Evolutionary conservation across 1,140 invertebrate species (phyloP).

Genomic region (Caenorhabditis briggsae): DNA sequence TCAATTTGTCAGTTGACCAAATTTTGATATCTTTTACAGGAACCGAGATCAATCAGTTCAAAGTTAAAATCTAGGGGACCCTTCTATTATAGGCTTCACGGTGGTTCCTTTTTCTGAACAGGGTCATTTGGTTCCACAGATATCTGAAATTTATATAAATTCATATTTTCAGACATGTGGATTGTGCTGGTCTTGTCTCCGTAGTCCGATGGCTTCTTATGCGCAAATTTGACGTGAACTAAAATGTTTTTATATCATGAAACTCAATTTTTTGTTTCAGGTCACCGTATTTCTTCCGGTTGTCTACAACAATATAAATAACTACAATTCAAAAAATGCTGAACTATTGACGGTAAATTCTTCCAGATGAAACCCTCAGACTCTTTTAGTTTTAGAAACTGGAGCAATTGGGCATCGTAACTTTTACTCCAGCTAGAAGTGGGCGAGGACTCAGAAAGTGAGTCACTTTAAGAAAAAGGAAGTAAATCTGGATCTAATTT

Average conservation of each 20-base stretch:
- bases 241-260: neutral
- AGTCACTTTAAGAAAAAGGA: neutral
- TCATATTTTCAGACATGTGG: constrained; percentile 58
- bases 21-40: too few species aligned
- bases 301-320: constrained; percentile 65
- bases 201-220: constrained; percentile 60
- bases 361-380: neutral
- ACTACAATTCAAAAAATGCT: constrained; percentile 61
- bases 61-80: too few species aligned
- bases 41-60: too few species aligned
- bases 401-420: constrained; percentile 62
- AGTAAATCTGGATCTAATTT: neutral
- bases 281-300: constrained; percentile 64
- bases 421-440: constrained; percentile 64
- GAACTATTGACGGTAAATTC: constrained; percentile 49
- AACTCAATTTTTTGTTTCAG: neutral
- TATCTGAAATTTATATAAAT: neutral
- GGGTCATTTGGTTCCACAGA: too few species aligned
- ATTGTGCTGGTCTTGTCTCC: constrained; percentile 61
- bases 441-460: constrained; percentile 53
- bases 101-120: too few species aligned
- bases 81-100: too few species aligned
- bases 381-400: constrained; percentile 48
- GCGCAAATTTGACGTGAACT: constrained; percentile 54
- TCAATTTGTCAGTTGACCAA: too few species aligned